phyloP scores from a whole-genome alignment of 1,140 invertebrate species.

The Hormaphis cornu region DNA sequence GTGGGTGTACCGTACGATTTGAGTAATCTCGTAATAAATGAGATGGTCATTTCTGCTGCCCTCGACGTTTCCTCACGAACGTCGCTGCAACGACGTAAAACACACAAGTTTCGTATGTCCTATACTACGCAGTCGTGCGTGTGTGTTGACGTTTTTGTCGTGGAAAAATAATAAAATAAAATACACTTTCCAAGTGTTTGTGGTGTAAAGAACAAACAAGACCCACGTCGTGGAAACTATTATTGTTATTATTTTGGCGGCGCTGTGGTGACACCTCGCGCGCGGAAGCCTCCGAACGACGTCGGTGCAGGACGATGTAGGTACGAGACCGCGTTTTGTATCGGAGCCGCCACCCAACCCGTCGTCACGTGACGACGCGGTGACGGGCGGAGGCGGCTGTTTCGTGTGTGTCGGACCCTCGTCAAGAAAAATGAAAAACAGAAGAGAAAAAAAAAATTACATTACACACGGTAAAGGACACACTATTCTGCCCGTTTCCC shows the following conservation, averaged over 20 bases:
- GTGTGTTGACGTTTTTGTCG: too few relatives aligned
- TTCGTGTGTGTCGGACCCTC: slow-evolving; percentile 17
- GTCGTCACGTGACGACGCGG: not conserved
- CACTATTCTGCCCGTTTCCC: not conserved
- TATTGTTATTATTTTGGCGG: not conserved
- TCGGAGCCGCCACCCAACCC: slow-evolving; percentile 24
- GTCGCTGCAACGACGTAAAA: too few relatives aligned
- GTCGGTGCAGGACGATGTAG: too few relatives aligned
- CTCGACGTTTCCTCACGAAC: too few relatives aligned
- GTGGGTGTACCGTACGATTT: too few relatives aligned
- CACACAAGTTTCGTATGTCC: too few relatives aligned
- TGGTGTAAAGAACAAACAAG: not conserved
- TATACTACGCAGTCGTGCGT: too few relatives aligned
- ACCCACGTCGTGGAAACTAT: not conserved
- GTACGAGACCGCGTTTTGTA: too few relatives aligned
- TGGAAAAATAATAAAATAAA: too few relatives aligned
- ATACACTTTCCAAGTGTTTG: not conserved
- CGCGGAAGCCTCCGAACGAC: not conserved
- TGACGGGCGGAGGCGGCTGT: not conserved
- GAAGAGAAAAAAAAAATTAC: not conserved
- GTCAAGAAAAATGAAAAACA: slow-evolving; percentile 1
- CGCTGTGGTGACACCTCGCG: not conserved
- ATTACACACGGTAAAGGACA: not conserved
- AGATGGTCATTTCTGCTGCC: too few relatives aligned
- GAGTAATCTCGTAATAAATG: too few relatives aligned